phyloP scores from a whole-genome alignment of 1,140 invertebrate species.

The Lordiphosa collinella region DNA sequence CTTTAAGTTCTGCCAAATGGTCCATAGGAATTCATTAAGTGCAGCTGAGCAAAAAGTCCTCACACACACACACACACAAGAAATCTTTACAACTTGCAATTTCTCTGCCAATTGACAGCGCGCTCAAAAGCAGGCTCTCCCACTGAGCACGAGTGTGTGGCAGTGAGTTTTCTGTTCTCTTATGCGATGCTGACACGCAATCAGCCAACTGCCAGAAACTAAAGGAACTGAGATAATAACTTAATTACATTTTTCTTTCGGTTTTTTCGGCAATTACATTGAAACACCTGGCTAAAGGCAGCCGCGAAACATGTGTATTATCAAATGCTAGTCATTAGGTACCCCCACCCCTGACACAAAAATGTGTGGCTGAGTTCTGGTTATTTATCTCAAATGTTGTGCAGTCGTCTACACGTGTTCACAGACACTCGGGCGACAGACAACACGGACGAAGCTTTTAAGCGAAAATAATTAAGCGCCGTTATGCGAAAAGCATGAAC shows the following conservation, averaged over 20 bases:
- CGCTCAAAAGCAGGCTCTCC: neutral
- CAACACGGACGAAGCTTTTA: conserved; percentile 14
- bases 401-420: conserved; percentile 56
- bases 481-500: conserved; percentile 62
- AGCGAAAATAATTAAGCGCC: conserved; percentile 66
- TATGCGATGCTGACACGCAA: conserved; percentile 65
- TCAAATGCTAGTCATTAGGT: conserved; percentile 70
- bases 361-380: conserved; percentile 29
- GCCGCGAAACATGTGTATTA: conserved; percentile 65
- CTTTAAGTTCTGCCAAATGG: no score
- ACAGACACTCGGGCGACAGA: conserved; percentile 23
- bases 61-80: no score
- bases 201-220: conserved; percentile 60
- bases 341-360: neutral
- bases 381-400: conserved; percentile 64
- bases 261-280: conserved; percentile 61
- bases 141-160: neutral
- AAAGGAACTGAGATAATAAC: conserved; percentile 60
- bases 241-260: conserved; percentile 64
- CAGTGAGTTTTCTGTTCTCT: neutral
- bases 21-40: no score
- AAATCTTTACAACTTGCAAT: conserved; percentile 41
- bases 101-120: conserved; percentile 43
- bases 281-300: conserved; percentile 48
- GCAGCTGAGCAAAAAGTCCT: neutral